Base-by-base conservation (phyloP, 1,140 invertebrate genomes). In the Octopus sinensis region DNA sequence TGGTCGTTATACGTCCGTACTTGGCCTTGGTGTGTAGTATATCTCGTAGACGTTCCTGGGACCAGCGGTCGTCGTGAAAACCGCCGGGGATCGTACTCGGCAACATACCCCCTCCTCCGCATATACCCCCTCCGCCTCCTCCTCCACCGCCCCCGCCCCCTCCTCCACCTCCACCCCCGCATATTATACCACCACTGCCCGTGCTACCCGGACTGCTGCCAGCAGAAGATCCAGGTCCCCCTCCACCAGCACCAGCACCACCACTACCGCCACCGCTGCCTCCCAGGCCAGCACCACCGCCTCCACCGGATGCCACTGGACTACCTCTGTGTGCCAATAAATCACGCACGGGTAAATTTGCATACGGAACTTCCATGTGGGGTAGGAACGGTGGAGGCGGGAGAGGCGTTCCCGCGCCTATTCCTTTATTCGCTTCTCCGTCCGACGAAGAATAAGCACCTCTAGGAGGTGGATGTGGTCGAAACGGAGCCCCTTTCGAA, bases 11-110 rank as follows among this genome's bases (percentile, higher is more conserved):
- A 23, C 85, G 83, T 52, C 85, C 86, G 80, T 88, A 89, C 83
- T 86, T 86, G 13, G 87, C 85, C 84, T 88, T 89, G 71, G 86
- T 86, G 82, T 88, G 87, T 81, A 89, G 83, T 81, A 89, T 86
- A 80, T 86, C 86, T 71, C 86, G 86, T 52, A 89, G 83, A 56
- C 86, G 85, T 78, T 87, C 88, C 83, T 87, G 86, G 82, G 85
- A 84, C 85, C 84, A 84, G 52, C 84, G 81, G 53, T 84, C 79
- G 78, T 86, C 82, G 77, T 88, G 83, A 81, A 81, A 85, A 12
- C 83, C 78, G 80, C 85, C 71, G 77, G 85, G 79, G 77, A 78
- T 78, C 54, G 56, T 54, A 12, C 56, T 68, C 9, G 81, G 78
- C 12, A 81, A 81, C 17, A 71, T 23, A 13, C 79, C 76, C 53